A percentile compares a stretch with the other conserved stretches of the same genome.
These are phyloP conservation scores for Antrozous pallidus DNA, from an alignment of 2,797 vertebrate genomes.

Conservation along the genomic window DNA sequence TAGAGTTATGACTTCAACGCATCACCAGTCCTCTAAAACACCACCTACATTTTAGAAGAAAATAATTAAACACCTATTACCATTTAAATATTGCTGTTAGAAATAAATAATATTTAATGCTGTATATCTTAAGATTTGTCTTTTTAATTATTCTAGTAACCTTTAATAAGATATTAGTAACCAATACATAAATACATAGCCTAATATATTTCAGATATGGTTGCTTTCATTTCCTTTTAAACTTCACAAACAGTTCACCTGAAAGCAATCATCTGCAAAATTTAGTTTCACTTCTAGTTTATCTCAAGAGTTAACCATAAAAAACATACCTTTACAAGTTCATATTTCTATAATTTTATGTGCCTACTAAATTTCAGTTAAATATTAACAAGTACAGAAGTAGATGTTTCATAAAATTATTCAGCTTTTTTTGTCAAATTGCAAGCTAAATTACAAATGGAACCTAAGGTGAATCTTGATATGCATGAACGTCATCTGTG, in stretches of 20 bases:
- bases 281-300: neutral
- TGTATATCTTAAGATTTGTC: neutral
- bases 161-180: neutral
- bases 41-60: neutral
- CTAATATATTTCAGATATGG: neutral
- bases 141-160: neutral
- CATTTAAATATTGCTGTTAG: neutral
- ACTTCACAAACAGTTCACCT: neutral
- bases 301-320: neutral
- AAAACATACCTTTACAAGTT: neutral
- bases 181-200: neutral
- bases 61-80: neutral
- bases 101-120: neutral
- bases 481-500: neutral
- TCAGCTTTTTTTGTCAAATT: neutral
- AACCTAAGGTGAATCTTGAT: neutral
- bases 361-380: neutral
- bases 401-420: constrained; percentile 7
- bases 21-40: neutral
- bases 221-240: constrained; percentile 13
- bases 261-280: neutral
- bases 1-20: neutral
- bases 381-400: neutral
- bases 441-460: neutral
- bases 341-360: neutral